Conservation (phyloP, 2,797 vertebrate species). For the Acestrorhynchus altus region DNA sequence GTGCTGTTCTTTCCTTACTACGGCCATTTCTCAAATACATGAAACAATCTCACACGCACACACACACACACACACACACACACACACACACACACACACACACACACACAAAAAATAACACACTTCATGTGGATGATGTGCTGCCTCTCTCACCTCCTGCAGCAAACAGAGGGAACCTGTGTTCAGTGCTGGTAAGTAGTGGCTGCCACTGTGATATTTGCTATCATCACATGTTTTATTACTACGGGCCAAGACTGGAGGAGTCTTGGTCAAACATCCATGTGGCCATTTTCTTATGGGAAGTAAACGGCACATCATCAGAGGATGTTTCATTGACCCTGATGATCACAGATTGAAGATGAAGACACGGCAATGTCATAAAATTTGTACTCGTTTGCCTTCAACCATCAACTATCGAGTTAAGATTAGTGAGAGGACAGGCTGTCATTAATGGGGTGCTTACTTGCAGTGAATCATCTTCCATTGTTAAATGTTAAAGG, state of each 20-base stretch:
- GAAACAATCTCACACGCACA: no score
- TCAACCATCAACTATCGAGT: neutral
- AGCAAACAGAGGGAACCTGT: constrained; percentile 98
- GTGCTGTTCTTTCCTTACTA: no score
- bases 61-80: no score
- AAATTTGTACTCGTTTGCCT: neutral
- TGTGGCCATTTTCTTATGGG: neutral
- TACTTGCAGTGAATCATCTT: neutral
- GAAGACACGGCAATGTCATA: constrained; percentile 12
- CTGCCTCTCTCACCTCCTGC: constrained; percentile 67
- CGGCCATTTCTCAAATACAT: neutral
- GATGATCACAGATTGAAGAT: constrained; percentile 10
- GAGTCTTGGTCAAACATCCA: neutral
- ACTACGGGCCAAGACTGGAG: constrained; percentile 29
- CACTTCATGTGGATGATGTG: constrained; percentile 41
- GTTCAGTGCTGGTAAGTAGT: constrained; percentile 93
- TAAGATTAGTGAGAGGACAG: constrained; percentile 20
- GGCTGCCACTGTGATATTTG: neutral
- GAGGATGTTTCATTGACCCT: constrained; percentile 12
- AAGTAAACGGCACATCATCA: neutral
- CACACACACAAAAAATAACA: no score
- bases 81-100: neutral
- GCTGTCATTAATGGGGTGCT: neutral
- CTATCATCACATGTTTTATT: neutral
- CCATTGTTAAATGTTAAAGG: neutral